A percentile compares a stretch with the other conserved stretches of the same genome.
These are phyloP conservation scores for Sphaerophoria taeniata DNA, from an alignment of 2,888 invertebrate genomes.

Conservation along the genomic window DNA sequence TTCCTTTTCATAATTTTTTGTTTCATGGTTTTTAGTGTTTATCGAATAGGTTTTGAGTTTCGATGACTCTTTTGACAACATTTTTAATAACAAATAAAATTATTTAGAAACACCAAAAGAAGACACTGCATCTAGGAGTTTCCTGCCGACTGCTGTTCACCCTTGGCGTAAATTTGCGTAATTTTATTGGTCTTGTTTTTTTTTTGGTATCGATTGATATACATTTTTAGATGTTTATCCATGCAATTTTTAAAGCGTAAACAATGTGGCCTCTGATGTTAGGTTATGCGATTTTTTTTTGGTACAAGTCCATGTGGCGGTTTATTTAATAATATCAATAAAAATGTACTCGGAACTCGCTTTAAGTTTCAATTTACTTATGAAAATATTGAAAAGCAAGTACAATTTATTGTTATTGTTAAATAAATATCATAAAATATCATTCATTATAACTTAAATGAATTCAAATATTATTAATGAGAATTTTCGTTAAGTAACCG, in stretches of 20 bases:
- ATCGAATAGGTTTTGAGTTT: slow-evolving; percentile 50
- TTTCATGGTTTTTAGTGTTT: slow-evolving; percentile 56
- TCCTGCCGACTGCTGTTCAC: slow-evolving; percentile 46
- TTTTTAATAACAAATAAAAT: slow-evolving; percentile 3
- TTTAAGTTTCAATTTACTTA: too few species aligned
- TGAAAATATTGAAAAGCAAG: background rate
- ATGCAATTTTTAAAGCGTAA: slow-evolving; percentile 62
- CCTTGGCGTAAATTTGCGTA: slow-evolving; percentile 72
- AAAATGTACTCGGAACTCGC: background rate
- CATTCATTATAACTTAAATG: slow-evolving; percentile 59
- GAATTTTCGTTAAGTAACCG: slow-evolving; percentile 28
- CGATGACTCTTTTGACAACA: slow-evolving; percentile 38
- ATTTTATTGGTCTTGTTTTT: slow-evolving; percentile 51
- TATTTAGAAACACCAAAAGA: slow-evolving; percentile 24
- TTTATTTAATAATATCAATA: slow-evolving; percentile 63
- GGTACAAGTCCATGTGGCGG: slow-evolving; percentile 36
- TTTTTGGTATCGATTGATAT: slow-evolving; percentile 13
- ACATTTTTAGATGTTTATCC: slow-evolving; percentile 42
- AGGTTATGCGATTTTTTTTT: slow-evolving; percentile 65
- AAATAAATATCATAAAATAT: slow-evolving; percentile 53
- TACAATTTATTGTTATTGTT: slow-evolving; percentile 48
- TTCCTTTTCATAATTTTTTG: slow-evolving; percentile 39
- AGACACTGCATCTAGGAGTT: slow-evolving; percentile 35
- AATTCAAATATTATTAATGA: slow-evolving; percentile 59
- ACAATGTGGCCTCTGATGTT: slow-evolving; percentile 59